Conservation (phyloP, 2,888 invertebrate species). For the Nasonia oneida region DNA sequence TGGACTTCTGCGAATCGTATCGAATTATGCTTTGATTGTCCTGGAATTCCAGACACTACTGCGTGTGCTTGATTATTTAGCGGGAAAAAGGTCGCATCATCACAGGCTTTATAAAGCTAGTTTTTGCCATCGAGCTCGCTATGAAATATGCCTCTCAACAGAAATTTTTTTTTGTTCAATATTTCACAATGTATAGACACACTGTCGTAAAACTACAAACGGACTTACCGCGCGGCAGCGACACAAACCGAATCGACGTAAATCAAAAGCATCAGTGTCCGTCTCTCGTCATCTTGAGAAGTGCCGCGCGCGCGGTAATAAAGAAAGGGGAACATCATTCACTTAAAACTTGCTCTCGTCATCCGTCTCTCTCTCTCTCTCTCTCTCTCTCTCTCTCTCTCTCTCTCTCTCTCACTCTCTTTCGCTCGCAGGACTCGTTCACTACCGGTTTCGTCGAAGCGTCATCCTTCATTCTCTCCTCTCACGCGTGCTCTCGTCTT, state of each 20-base stretch:
- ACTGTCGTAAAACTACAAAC: conserved; percentile 16
- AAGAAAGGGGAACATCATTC: conserved; percentile 28
- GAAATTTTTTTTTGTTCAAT: background rate
- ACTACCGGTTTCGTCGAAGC: background rate
- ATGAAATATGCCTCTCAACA: too few species aligned
- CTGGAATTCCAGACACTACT: too few species aligned
- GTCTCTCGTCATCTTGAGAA: conserved; percentile 2
- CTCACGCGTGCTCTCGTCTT: conserved; percentile 13
- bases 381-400: too few species aligned
- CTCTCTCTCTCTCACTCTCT: too few species aligned
- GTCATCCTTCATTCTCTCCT: background rate
- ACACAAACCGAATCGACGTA: conserved; percentile 37
- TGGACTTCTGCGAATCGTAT: background rate
- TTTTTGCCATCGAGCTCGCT: too few species aligned
- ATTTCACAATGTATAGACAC: background rate
- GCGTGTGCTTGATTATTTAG: too few species aligned
- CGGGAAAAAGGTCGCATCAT: too few species aligned
- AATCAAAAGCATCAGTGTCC: conserved; percentile 33
- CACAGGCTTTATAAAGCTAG: too few species aligned
- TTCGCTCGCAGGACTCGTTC: background rate
- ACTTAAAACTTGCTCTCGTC: conserved; percentile 25
- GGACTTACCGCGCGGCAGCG: background rate
- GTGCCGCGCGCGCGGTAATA: background rate
- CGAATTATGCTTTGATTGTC: too few species aligned
- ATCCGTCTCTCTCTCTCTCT: background rate